Percentiles rank a stretch among this genome's conserved stretches.
Evolutionary conservation across 2,113 vertebrate genomes (phyloP).

Genomic region (Girardinichthys multiradiatus): DNA sequence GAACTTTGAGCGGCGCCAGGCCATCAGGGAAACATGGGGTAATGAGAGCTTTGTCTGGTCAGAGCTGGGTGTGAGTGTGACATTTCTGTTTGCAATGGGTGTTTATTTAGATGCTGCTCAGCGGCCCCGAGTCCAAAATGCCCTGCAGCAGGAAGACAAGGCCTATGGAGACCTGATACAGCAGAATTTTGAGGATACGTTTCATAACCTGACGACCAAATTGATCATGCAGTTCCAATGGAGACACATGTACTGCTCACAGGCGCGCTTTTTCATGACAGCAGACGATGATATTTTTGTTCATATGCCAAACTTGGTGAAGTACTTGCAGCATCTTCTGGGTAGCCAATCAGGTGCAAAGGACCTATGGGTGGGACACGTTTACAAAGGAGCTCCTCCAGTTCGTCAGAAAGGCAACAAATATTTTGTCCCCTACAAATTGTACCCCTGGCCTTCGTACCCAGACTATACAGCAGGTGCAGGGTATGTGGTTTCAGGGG

Average conservation of each 20-base stretch:
- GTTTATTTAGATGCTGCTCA: slow-evolving; percentile 36
- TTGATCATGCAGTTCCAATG: slow-evolving; percentile 92
- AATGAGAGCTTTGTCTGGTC: slow-evolving; percentile 81
- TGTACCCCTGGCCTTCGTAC: slow-evolving; percentile 92
- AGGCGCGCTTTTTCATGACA: slow-evolving; percentile 92
- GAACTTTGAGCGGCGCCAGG: slow-evolving; percentile 82
- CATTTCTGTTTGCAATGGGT: slow-evolving; percentile 88
- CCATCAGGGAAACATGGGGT: slow-evolving; percentile 91
- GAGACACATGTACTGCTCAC: slow-evolving; percentile 86
- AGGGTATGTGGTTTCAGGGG: slow-evolving; percentile 88
- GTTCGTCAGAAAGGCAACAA: slow-evolving; percentile 86
- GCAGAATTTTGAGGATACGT: slow-evolving; percentile 91
- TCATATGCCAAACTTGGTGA: slow-evolving; percentile 91
- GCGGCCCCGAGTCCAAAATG: slow-evolving; percentile 66
- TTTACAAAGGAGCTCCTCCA: slow-evolving; percentile 89
- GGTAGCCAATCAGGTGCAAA: slow-evolving; percentile 72
- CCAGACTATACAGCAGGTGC: slow-evolving; percentile 95
- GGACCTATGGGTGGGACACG: slow-evolving; percentile 90
- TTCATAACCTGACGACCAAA: slow-evolving; percentile 93
- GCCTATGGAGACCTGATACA: slow-evolving; percentile 87
- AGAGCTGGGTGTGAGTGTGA: slow-evolving; percentile 83
- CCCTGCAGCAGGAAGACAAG: slow-evolving; percentile 81
- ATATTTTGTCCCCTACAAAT: slow-evolving; percentile 87
- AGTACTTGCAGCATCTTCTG: slow-evolving; percentile 82
- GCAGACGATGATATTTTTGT: slow-evolving; percentile 95